These are phyloP conservation scores for Cryptotermes secundus DNA, from an alignment of 1,140 invertebrate species.

Conservation along the genomic window DNA sequence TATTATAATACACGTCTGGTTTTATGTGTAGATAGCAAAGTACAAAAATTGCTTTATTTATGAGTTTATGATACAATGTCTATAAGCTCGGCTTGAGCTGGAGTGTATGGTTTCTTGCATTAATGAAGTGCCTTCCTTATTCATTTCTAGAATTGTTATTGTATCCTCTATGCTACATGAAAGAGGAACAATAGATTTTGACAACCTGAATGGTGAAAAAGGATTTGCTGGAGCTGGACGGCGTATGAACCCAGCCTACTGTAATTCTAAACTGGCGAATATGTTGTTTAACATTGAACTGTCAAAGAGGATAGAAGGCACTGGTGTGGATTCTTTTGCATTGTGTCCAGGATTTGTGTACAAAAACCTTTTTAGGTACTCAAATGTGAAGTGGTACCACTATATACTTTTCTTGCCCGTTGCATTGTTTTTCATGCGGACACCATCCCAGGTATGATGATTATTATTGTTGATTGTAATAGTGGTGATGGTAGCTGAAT, in stretches of 20 bases:
- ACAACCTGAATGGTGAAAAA: constrained; percentile 64
- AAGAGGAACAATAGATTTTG: constrained; percentile 69
- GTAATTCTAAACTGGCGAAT: constrained; percentile 78
- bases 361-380: constrained; percentile 71
- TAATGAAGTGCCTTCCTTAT: constrained; percentile 19
- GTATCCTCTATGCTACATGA: constrained; percentile 59
- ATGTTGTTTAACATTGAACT: constrained; percentile 67
- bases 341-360: constrained; percentile 85
- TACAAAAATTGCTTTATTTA: too few relatives aligned
- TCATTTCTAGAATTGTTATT: constrained; percentile 53
- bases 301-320: constrained; percentile 55
- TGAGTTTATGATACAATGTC: too few relatives aligned
- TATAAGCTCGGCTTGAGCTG: too few relatives aligned
- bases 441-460: constrained; percentile 64
- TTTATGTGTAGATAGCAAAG: too few relatives aligned
- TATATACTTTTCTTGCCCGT: constrained; percentile 68
- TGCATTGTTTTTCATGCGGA: constrained; percentile 68
- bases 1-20: too few relatives aligned
- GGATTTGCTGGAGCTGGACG: constrained; percentile 47
- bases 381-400: constrained; percentile 67
- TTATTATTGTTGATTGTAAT: too few relatives aligned
- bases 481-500: too few relatives aligned
- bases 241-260: constrained; percentile 67
- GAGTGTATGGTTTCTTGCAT: too few relatives aligned
- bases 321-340: constrained; percentile 68